Evolutionary conservation across 2,888 invertebrate genomes (phyloP), one percentile per base, ranked within the genome.

Genomic region (Phaonia tiefii): DNA sequence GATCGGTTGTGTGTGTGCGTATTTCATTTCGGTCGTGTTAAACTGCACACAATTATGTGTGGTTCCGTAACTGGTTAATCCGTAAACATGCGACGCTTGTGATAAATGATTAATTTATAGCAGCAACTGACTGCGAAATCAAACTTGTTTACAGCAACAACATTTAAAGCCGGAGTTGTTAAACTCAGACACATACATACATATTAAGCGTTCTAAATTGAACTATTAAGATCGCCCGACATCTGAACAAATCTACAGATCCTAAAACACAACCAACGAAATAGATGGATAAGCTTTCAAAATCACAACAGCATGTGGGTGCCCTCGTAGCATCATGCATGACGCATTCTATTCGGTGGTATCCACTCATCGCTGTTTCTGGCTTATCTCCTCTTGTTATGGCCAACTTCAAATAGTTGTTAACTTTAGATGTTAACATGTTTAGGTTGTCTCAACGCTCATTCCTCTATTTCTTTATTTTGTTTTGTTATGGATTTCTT

Each of bases 221-320:
- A 51, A 67, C 63, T 63, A 26, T 37, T 39, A 51, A 51, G 22
- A 58, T n/a, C 42, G 20, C n/a, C 56, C 65, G 51, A 42, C 26
- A 66, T 77, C 15, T 56, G 63, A 70, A 70, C 63, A 56, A 46
- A 70, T 56, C 22, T 70, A 22, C 49, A 25, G 63, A 51, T 70
- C 42, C 56, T 3, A 3, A 49, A 67, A 63, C 37, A 65, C 63
- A 17, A n/a, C 15, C 39, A 10, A 25, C 25, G 22, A 51, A 51
- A 20, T 69, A n/a, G 60, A 25, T 75, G 39, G 26, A 10, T 60
- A 31, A 17, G 13, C 31, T 26, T 71, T 37, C 37, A 22, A 5
- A 22, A 20, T 60, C 31, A 58, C 20, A 66, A 46, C 56, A 60
- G 26, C 51, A 66, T 75, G 79, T 72, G 75, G 79, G 79, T 71